phyloP scores from a whole-genome alignment of 1,140 invertebrate species.

The Papilio machaon region DNA sequence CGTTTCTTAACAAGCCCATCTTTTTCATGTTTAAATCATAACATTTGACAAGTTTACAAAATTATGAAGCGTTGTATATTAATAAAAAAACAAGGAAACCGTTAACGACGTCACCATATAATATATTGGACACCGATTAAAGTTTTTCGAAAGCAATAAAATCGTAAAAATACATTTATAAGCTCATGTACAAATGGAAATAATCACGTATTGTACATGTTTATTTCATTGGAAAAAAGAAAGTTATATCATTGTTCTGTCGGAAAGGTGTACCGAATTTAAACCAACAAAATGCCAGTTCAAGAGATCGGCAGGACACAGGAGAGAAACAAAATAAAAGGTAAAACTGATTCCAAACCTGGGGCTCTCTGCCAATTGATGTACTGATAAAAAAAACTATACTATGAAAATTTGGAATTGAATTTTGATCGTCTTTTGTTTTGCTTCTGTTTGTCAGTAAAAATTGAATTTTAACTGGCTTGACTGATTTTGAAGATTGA shows the following conservation, averaged over 20 bases:
- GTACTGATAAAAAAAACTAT: neutral
- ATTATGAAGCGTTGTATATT: neutral
- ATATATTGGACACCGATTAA: neutral
- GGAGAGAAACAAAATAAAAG: neutral
- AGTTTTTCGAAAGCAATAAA: conserved; percentile 11
- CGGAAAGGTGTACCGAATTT: conserved; percentile 4
- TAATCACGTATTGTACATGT: neutral
- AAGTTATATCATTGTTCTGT: conserved; percentile 12
- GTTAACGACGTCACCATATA: neutral
- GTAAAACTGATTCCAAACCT: neutral
- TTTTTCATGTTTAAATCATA: neutral
- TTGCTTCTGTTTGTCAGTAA: too few species aligned
- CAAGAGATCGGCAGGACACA: neutral
- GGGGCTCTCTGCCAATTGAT: neutral
- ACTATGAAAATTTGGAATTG: neutral
- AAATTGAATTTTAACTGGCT: neutral
- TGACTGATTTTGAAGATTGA: neutral
- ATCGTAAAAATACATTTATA: conserved; percentile 1
- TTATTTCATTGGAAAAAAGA: conserved; percentile 27
- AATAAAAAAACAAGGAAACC: neutral
- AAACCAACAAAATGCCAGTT: conserved; percentile 13
- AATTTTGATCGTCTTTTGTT: neutral
- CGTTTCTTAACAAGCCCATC: neutral
- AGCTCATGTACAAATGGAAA: conserved; percentile 1
- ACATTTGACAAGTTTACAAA: neutral